A percentile compares a stretch with the other conserved stretches of the same genome.
Evolutionary conservation across 2,113 vertebrate genomes (phyloP).

Genomic region (Chunga burmeisteri): DNA sequence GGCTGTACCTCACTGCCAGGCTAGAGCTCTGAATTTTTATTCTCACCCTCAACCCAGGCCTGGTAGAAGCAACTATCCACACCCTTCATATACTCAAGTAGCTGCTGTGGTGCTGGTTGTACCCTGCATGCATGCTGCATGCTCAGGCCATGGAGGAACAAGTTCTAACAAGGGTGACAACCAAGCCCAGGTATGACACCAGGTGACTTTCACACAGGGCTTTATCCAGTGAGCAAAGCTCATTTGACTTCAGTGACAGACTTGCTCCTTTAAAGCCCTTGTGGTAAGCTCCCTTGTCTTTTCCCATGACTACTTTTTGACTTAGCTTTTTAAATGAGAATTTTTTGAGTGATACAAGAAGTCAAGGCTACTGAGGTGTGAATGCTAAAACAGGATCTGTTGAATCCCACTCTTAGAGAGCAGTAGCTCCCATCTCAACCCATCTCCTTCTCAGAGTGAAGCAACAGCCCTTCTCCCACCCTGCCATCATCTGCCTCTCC

Average conservation of each 20-base stretch:
- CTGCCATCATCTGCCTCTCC: neutral
- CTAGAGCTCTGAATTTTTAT: neutral
- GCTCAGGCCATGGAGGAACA: neutral
- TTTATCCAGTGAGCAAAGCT: neutral
- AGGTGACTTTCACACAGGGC: neutral
- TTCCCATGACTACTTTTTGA: neutral
- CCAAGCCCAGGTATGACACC: neutral
- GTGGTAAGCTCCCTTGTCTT: neutral
- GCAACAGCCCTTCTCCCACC: neutral
- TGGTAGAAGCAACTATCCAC: neutral
- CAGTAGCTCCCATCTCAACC: neutral
- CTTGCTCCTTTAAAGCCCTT: neutral
- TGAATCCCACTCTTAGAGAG: neutral
- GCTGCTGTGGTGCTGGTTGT: neutral
- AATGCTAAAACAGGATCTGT: neutral
- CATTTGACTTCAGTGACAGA: neutral
- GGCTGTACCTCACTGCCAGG: neutral
- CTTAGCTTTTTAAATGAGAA: neutral
- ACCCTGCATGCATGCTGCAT: neutral
- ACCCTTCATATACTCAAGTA: neutral
- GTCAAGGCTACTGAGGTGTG: neutral
- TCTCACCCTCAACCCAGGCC: neutral
- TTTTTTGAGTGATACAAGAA: neutral
- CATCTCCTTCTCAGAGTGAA: neutral
- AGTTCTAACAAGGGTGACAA: neutral